Evolutionary conservation across 2,113 vertebrate genomes (phyloP).

Genomic region (Calidris pygmaea): DNA sequence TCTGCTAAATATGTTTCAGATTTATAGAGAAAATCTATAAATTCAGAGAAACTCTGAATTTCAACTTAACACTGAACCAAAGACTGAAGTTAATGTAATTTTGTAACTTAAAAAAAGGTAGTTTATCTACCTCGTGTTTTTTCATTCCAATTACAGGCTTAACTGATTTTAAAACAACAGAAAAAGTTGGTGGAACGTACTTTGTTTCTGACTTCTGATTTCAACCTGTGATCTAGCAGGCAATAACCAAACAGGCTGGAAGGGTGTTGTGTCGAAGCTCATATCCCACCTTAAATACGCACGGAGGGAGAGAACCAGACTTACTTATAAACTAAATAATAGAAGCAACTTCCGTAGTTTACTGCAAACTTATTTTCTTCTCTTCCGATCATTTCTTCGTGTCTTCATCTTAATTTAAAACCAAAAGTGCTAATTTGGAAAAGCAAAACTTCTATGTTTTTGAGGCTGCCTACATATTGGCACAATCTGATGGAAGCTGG

Average conservation of each 20-base stretch:
- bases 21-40: neutral
- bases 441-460: neutral
- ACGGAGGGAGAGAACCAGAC: neutral
- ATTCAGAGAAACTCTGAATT: neutral
- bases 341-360: neutral
- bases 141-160: neutral
- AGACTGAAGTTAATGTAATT: neutral
- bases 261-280: neutral
- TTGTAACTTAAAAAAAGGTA: neutral
- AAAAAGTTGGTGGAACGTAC: neutral
- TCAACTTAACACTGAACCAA: neutral
- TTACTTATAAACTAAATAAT: too few species aligned
- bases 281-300: neutral
- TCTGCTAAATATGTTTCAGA: neutral
- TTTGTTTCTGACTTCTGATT: neutral
- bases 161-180: neutral
- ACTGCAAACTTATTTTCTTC: neutral
- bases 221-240: neutral
- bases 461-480: fast-evolving
- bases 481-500: neutral
- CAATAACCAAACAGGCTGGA: neutral
- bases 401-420: neutral
- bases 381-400: neutral
- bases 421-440: neutral
- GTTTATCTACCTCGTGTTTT: neutral